A percentile compares a stretch with the other conserved stretches of the same genome.
phyloP scores from a whole-genome alignment of 2,113 vertebrate species.

The Aptenodytes patagonicus region DNA sequence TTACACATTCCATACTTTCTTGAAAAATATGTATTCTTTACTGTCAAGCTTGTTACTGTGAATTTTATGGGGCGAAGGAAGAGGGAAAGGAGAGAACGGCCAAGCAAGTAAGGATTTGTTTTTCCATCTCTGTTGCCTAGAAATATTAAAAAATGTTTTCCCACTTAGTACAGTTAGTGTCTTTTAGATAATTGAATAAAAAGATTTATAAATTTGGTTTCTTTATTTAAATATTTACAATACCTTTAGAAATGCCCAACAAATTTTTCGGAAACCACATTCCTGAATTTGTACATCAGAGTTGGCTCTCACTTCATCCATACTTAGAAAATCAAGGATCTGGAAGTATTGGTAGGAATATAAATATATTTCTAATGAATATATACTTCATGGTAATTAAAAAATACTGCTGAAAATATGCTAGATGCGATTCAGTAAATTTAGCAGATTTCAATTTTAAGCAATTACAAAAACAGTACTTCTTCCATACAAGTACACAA shows the following conservation, averaged over 20 bases:
- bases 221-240: neutral
- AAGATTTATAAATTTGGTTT: neutral
- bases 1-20: neutral
- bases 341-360: constrained; percentile 56
- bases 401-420: neutral
- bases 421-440: neutral
- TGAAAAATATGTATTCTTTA: neutral
- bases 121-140: neutral
- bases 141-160: neutral
- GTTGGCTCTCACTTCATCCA: constrained; percentile 81
- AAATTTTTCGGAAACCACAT: constrained; percentile 86
- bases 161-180: neutral
- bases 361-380: neutral
- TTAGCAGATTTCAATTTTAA: neutral
- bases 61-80: neutral
- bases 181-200: neutral
- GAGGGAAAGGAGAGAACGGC: neutral
- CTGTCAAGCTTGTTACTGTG: neutral
- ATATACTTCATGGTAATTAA: neutral
- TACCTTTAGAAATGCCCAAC: constrained; percentile 98
- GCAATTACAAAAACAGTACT: neutral
- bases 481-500: neutral
- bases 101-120: neutral
- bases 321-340: constrained; percentile 89
- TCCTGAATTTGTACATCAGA: constrained; percentile 75